A percentile compares a stretch with the other conserved stretches of the same genome.
Conservation (phyloP, 2,888 invertebrate species). For the Dryobota labecula region DNA sequence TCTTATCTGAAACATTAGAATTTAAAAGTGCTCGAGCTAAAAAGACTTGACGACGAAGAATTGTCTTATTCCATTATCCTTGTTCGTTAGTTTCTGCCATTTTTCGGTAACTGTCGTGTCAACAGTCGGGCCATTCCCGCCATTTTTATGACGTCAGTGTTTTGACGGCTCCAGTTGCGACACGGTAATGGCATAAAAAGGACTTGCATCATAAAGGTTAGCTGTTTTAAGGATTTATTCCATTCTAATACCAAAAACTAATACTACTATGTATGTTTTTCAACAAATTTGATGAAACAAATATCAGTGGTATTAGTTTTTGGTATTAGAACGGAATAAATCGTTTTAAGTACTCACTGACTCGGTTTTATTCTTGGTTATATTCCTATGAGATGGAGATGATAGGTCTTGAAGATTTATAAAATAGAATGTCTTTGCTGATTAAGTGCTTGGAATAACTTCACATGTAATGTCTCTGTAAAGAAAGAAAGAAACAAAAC, state of each 20-base stretch:
- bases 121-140: conserved; percentile 38
- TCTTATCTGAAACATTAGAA: not conserved
- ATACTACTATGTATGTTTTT: too few relatives aligned
- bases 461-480: too few relatives aligned
- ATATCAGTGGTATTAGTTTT: too few relatives aligned
- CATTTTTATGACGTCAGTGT: conserved; percentile 43
- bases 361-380: not conserved
- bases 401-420: too few relatives aligned
- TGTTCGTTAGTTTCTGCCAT: conserved; percentile 14
- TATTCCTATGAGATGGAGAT: not conserved
- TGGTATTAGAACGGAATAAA: too few relatives aligned
- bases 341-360: not conserved
- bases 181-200: conserved; percentile 26
- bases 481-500: too few relatives aligned
- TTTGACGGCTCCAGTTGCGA: conserved; percentile 47
- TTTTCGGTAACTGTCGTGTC: conserved; percentile 49
- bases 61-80: not conserved
- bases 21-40: not conserved
- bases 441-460: not conserved
- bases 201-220: conserved; percentile 5
- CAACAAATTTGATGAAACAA: too few relatives aligned
- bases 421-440: not conserved
- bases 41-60: not conserved
- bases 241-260: too few relatives aligned
- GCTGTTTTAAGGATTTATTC: too few relatives aligned